Evolutionary conservation across 1,140 invertebrate species (phyloP), one percentile per base, ranked within the genome.

Genomic region (Calliphora vicina): DNA sequence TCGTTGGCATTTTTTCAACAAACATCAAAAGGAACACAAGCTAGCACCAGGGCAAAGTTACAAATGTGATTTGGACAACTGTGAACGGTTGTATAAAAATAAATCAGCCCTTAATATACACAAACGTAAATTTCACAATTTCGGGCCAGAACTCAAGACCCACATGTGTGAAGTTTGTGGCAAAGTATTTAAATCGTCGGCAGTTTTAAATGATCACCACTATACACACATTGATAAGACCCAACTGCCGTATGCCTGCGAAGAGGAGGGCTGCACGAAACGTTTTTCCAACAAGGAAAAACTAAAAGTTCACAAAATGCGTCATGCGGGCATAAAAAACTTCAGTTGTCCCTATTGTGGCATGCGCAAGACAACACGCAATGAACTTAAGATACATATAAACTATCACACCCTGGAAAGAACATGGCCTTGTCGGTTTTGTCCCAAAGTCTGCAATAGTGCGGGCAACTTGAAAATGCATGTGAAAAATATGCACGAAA

Each of bases 91-190:
- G 2, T 89, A 89, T 73, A 87, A 88, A 25, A 86, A 89, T 81
- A 88, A 88, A 80, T 84, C 85, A 0, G 88, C 88, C 8, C 78
- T 89, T 0, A 82, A 83, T 1, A 84, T 86, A n/a, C 88, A 89
- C 57, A 76, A 82, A 82, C 85, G 87, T 1, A 85, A 84, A 72
- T 83, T 43, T 26, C 88, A 89, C 35, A 85, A 85, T 29, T 23
- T 86, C 13, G 88, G 87, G 2, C 84, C 86, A 1, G 84, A 85
- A 17, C 61, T 85, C 0, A 86, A 87, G 71, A 83, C 83, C 0
- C 87, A 88, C 17, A 67, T 88, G 2, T 89, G 88, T n/a, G 88
- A 89, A n/a, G 85, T 86, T 35, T 89, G 88, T 72, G 88, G 88
- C 5, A 85, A 86, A 78, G 81, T 85, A 1, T 88, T 88, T 10